phyloP scores from a whole-genome alignment of 2,797 vertebrate genomes.

The Acestrorhynchus altus region DNA sequence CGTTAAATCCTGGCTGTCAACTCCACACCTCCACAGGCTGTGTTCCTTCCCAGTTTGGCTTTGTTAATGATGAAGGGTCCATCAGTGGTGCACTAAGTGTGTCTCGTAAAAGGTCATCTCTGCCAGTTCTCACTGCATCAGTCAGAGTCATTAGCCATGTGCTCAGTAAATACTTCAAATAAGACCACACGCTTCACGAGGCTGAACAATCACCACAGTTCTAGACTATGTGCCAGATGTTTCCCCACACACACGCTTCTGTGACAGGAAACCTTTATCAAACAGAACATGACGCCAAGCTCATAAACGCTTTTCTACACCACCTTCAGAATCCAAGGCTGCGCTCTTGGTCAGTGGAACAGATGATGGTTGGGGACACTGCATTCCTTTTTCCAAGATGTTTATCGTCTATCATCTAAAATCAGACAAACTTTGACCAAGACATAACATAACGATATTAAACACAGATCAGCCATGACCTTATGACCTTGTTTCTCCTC shows the following conservation, averaged over 20 bases:
- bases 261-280: not conserved
- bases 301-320: not conserved
- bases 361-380: not conserved
- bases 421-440: too few species aligned
- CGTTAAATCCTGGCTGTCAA: slow-evolving; percentile 17
- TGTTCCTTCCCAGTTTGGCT: not conserved
- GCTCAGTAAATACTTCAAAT: not conserved
- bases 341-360: not conserved
- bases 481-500: too few species aligned
- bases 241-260: not conserved
- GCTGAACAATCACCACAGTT: not conserved
- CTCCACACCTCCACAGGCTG: not conserved
- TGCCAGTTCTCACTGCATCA: slow-evolving; percentile 58
- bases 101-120: slow-evolving; percentile 69
- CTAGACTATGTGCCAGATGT: not conserved
- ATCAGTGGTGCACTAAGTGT: slow-evolving; percentile 61
- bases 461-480: too few species aligned
- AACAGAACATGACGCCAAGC: not conserved
- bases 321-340: not conserved
- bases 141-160: slow-evolving; percentile 36
- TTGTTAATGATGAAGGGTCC: slow-evolving; percentile 54
- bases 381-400: too few species aligned
- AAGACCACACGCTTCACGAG: not conserved
- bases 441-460: too few species aligned
- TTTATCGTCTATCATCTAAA: too few species aligned